Conservation (phyloP, 2,113 vertebrate species). For the Gopherus flavomarginatus region DNA sequence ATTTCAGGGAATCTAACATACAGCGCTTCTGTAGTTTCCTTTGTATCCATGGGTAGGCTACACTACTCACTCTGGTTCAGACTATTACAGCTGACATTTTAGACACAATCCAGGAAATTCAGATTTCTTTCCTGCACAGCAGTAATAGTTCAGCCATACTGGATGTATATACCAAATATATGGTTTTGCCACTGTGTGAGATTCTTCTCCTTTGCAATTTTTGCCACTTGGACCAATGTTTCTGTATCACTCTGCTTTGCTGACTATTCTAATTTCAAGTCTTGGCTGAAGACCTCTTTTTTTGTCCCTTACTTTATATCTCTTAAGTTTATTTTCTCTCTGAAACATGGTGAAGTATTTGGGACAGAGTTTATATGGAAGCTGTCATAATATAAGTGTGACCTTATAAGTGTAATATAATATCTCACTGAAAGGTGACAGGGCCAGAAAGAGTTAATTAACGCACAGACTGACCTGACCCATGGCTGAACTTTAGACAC, state of each 20-base stretch:
- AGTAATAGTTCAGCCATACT: not conserved
- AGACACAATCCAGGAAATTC: constrained; percentile 36
- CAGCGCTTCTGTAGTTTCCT: not conserved
- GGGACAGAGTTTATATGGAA: not conserved
- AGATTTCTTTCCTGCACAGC: constrained; percentile 19
- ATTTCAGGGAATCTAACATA: not conserved
- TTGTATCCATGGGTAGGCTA: not conserved
- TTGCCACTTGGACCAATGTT: not conserved
- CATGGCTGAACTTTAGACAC: too few species aligned
- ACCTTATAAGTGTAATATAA: too few species aligned
- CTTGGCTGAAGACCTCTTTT: not conserved
- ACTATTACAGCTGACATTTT: constrained; percentile 12
- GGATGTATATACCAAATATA: not conserved
- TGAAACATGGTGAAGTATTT: not conserved
- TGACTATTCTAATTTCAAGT: not conserved
- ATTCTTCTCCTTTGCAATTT: not conserved
- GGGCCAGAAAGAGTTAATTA: too few species aligned
- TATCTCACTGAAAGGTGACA: too few species aligned
- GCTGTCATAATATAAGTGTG: not conserved
- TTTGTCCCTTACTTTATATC: not conserved
- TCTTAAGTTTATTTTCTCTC: not conserved
- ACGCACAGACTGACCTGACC: too few species aligned
- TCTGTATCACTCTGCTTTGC: not conserved
- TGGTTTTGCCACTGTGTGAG: not conserved
- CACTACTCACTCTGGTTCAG: not conserved